Percentiles rank a stretch among this genome's conserved stretches.
Conservation (phyloP, 2,888 invertebrate species). For the Gastrophysa polygoni region DNA sequence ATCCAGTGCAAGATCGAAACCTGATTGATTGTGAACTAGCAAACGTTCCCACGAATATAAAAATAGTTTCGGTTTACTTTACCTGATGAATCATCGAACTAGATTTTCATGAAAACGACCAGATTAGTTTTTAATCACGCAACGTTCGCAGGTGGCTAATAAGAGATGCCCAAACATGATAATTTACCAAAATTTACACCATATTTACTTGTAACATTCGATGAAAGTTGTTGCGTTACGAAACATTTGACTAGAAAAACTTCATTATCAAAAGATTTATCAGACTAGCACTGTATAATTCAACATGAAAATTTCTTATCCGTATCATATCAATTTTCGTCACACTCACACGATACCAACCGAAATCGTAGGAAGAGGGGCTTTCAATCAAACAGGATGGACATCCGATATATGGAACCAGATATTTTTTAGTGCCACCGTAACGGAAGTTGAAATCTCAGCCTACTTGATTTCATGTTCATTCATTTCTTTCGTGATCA, state of each 20-base stretch:
- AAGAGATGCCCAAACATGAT: too few relatives aligned
- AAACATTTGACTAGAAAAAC: too few relatives aligned
- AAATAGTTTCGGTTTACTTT: background rate
- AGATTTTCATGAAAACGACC: background rate
- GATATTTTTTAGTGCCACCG: constrained; percentile 8
- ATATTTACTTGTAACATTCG: too few relatives aligned
- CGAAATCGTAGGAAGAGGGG: constrained; percentile 10
- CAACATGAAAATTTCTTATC: background rate
- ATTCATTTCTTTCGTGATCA: constrained; percentile 33
- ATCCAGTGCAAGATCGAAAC: background rate
- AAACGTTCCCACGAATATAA: background rate
- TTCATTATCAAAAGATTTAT: too few relatives aligned
- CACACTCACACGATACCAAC: background rate
- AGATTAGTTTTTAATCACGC: too few relatives aligned
- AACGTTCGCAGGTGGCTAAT: too few relatives aligned
- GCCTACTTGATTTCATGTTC: constrained; percentile 33
- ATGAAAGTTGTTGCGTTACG: too few relatives aligned
- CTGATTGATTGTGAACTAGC: background rate
- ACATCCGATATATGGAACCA: constrained; percentile 6
- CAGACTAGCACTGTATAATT: too few relatives aligned
- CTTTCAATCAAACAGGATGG: constrained; percentile 12
- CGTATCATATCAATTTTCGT: background rate
- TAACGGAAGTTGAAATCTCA: constrained; percentile 36
- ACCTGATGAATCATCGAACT: too few relatives aligned
- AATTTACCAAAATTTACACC: too few relatives aligned